Conservation (phyloP, 2,888 invertebrate genomes). For the Listrodromus nycthemerus region DNA sequence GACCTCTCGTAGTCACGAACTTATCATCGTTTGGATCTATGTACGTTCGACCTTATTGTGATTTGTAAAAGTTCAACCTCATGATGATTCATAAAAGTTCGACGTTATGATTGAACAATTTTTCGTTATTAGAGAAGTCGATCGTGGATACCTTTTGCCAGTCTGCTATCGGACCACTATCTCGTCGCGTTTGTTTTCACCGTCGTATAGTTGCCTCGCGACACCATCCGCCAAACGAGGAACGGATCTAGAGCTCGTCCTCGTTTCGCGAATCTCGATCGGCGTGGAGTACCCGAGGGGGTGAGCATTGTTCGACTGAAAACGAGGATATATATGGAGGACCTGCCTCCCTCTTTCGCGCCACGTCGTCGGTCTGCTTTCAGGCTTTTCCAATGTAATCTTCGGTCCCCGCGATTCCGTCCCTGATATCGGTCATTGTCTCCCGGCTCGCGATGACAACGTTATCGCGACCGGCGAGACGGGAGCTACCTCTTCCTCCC, state of each 20-base stretch:
- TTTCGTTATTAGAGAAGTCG: not conserved
- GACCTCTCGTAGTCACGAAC: not conserved
- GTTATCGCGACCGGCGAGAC: constrained; percentile 60
- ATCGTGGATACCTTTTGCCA: constrained; percentile 1
- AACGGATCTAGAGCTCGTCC: constrained; percentile 60
- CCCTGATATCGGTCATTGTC: constrained; percentile 69
- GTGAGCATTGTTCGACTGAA: constrained; percentile 54
- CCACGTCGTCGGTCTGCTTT: constrained; percentile 56
- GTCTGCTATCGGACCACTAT: not conserved
- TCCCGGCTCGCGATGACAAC: constrained; percentile 66
- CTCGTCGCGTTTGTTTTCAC: constrained; percentile 6
- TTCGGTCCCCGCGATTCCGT: constrained; percentile 61
- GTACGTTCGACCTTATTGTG: too few relatives aligned
- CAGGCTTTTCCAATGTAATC: constrained; percentile 68
- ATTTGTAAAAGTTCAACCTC: not conserved
- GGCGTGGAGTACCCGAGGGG: constrained; percentile 29
- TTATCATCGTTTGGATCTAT: not conserved
- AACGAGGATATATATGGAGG: constrained; percentile 30
- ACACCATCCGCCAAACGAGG: constrained; percentile 47
- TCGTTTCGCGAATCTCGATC: constrained; percentile 67
- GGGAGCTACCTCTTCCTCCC: not conserved
- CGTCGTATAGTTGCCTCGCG: constrained; percentile 1
- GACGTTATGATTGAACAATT: not conserved
- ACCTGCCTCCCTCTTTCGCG: constrained; percentile 32
- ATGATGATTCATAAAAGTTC: not conserved